Evolutionary conservation across 2,797 vertebrate genomes (phyloP).

Genomic region (Catharus ustulatus): DNA sequence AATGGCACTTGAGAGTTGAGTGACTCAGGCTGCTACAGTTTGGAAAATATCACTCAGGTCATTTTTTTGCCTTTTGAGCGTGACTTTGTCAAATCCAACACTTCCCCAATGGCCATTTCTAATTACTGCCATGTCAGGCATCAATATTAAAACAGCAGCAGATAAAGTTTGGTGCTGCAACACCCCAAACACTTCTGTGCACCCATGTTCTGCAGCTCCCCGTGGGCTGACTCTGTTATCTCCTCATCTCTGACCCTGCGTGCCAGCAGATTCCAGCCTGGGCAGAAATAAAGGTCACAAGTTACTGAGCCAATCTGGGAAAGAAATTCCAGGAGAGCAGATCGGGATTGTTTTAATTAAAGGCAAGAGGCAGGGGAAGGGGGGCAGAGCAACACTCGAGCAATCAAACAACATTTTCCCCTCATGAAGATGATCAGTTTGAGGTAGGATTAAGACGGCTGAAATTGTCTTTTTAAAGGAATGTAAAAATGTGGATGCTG

Average conservation of each 20-base stretch:
- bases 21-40: not conserved
- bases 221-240: not conserved
- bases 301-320: constrained; percentile 25
- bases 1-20: not conserved
- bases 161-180: not conserved
- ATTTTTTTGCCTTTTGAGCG: not conserved
- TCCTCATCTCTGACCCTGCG: constrained; percentile 37
- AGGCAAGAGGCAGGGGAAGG: not conserved
- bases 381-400: not conserved
- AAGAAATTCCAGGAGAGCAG: constrained; percentile 59
- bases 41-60: not conserved
- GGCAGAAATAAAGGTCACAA: constrained; percentile 50
- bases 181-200: not conserved
- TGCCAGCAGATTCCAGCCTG: constrained; percentile 16
- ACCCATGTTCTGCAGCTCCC: not conserved
- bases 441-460: not conserved
- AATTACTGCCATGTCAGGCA: not conserved
- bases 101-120: not conserved
- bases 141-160: not conserved
- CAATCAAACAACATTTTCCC: not conserved
- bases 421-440: fast-evolving
- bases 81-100: not conserved
- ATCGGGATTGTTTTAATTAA: constrained; percentile 62
- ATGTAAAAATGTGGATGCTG: not conserved
- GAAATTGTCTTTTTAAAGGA: constrained; percentile 28